Evolutionary conservation across 2,797 vertebrate species (phyloP).

Genomic region (Aulostomus chinensis): DNA sequence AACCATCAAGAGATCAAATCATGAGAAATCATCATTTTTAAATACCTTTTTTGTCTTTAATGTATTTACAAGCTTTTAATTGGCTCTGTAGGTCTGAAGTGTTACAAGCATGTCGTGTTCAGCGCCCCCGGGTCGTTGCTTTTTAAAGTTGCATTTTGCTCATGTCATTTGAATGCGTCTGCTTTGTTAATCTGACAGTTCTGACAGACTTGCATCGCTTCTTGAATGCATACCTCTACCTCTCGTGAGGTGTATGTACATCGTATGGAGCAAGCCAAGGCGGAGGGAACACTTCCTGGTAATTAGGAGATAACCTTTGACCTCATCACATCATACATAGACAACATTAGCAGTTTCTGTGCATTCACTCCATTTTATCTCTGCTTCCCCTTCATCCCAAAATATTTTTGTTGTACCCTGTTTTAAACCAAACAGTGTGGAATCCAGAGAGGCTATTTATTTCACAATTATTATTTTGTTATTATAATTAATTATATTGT

Average conservation of each 20-base stretch:
- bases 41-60: constrained; percentile 84
- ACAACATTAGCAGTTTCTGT: constrained; percentile 61
- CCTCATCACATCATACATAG: constrained; percentile 47
- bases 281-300: constrained; percentile 60
- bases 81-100: constrained; percentile 90
- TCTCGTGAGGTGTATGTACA: constrained; percentile 67
- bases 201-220: constrained; percentile 57
- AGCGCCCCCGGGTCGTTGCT: constrained; percentile 74
- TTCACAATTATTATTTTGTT: constrained; percentile 87
- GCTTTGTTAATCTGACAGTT: constrained; percentile 69
- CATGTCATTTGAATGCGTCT: constrained; percentile 52
- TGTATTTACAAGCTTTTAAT: constrained; percentile 98
- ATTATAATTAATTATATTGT: constrained; percentile 88
- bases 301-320: constrained; percentile 69
- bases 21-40: too few relatives aligned
- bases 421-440: constrained; percentile 82
- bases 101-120: constrained; percentile 87
- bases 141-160: constrained; percentile 76
- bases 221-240: constrained; percentile 61
- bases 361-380: constrained; percentile 40
- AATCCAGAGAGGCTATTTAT: constrained; percentile 84
- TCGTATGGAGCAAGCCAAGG: constrained; percentile 71
- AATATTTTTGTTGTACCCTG: constrained; percentile 75
- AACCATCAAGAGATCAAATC: too few relatives aligned
- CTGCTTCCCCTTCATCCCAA: constrained; percentile 72